Conservation (phyloP, 2,113 vertebrate genomes). For the Hassar affinis region DNA sequence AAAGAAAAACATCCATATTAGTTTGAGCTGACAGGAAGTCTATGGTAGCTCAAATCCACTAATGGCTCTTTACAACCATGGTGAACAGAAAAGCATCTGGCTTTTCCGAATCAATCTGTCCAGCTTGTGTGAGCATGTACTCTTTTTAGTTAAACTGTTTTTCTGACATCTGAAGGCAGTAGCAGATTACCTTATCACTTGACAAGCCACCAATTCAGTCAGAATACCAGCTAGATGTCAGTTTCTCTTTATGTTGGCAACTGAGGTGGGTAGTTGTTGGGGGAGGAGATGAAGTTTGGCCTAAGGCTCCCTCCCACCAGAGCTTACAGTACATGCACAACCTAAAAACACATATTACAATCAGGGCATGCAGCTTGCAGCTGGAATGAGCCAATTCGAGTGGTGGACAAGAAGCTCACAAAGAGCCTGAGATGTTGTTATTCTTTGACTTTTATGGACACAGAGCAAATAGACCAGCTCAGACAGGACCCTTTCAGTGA, state of each 20-base stretch:
- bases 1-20: background rate
- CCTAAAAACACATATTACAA: background rate
- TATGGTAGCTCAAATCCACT: too few species aligned
- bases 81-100: too few species aligned
- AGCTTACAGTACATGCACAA: too few species aligned
- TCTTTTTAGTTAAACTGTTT: too few species aligned
- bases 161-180: background rate
- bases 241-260: background rate
- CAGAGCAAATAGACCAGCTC: background rate
- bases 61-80: too few species aligned
- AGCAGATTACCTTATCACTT: background rate
- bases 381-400: background rate
- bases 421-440: background rate
- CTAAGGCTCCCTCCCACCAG: too few species aligned
- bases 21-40: too few species aligned
- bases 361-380: too few species aligned
- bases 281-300: background rate
- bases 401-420: background rate
- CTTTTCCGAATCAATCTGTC: background rate
- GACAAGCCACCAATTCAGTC: background rate
- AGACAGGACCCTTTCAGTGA: background rate
- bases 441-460: background rate
- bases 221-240: background rate
- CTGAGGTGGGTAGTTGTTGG: background rate
- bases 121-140: background rate